Evolutionary conservation across 2,113 vertebrate genomes (phyloP).

Genomic region (Tupaia chinensis): DNA sequence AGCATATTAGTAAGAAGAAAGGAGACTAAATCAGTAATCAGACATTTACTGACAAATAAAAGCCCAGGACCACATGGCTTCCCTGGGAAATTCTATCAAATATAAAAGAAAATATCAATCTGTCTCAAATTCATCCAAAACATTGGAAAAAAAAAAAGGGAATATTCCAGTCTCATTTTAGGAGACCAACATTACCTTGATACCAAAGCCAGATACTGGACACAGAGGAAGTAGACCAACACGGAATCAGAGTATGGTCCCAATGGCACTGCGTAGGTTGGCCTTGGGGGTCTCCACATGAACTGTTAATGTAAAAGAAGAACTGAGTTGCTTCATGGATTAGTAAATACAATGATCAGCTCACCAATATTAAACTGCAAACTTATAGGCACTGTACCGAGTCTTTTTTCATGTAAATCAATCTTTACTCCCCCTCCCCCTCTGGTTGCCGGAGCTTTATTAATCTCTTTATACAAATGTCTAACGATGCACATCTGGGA

Average conservation of each 20-base stretch:
- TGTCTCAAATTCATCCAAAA: neutral
- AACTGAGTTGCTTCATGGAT: too few species aligned
- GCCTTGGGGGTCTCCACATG: neutral
- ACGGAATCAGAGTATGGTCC: neutral
- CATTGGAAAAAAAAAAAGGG: neutral
- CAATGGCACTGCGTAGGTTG: neutral
- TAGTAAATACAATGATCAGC: neutral
- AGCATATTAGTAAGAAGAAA: too few species aligned
- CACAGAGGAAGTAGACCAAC: neutral
- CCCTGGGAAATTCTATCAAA: neutral
- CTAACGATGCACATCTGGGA: too few species aligned
- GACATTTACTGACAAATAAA: neutral
- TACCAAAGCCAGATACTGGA: neutral
- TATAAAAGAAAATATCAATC: neutral
- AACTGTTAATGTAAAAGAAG: neutral
- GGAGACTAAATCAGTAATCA: too few species aligned
- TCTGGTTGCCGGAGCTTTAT: neutral
- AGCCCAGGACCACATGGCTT: neutral
- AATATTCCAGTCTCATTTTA: neutral
- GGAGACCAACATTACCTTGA: neutral
- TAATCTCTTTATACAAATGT: neutral
- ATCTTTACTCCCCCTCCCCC: too few species aligned
- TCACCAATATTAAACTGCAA: neutral
- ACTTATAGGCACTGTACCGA: too few species aligned
- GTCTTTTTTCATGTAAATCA: neutral